Evolutionary conservation across 2,888 invertebrate species (phyloP), one percentile per base, ranked within the genome.

Genomic region (Apotomis turbidana): DNA sequence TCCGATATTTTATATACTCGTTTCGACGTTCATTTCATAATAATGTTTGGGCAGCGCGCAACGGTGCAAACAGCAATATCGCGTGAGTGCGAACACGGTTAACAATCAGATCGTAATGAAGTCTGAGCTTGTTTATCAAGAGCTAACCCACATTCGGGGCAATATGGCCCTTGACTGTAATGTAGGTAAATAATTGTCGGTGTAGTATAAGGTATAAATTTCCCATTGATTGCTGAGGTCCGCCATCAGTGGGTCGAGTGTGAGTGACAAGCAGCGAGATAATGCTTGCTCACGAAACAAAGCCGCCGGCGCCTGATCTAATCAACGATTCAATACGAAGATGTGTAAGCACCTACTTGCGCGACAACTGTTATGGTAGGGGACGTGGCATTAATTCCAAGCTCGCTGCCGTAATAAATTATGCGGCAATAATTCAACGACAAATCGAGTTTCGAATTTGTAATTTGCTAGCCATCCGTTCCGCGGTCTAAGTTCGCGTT

Each of bases 371-470:
- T 82, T 81, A 83, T 81, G 82, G 83, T 80, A 79, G 74, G 78
- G 75, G 66, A 85, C 85, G 87, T 86, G 87, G 87, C 78, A 76
- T 76, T 83, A 85, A 85, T 86, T 78, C 79, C 69, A 84, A 85
- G 79, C 81, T 80, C 76, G 83, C 76, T 76, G 76, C 76, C 76
- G 78, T 80, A 80, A 84, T 88, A 85, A 85, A 87, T 87, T 83
- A 87, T 82, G 76, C 80, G 82, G 81, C 80, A 83, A 86, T 88
- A 87, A 87, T 88, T 85, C 82, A 79, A 83, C 84, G 81, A 83
- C 70, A 77, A 73, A 77, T 83, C 82, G 81, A 79, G 82, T 74
- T 77, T 79, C 74, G 84, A 84, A 84, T 86, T 75, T 75, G 75
- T 84, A 85, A 85, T 84, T 41, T 61, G 51, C 12, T 54, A 64